Conservation (phyloP, 2,113 vertebrate species). For the Ctenodactylus gundi region DNA sequence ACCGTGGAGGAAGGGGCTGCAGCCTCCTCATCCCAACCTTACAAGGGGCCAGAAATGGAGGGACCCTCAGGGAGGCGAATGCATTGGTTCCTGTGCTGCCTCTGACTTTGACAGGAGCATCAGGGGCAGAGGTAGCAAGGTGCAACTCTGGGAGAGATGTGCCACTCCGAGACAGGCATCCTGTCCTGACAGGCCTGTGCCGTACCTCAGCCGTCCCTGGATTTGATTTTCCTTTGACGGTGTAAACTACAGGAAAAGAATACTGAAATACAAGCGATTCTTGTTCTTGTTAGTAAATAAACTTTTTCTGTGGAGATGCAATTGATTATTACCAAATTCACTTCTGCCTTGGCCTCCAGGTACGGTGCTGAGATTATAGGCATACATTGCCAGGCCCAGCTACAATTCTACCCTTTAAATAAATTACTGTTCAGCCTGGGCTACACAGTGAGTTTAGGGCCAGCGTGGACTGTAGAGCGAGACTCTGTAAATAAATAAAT, state of each 20-base stretch:
- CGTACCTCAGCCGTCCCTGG: not conserved
- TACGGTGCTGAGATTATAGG: too few relatives aligned
- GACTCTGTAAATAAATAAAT: too few relatives aligned
- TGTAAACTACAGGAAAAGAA: not conserved
- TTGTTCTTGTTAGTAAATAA: not conserved
- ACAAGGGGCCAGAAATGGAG: not conserved
- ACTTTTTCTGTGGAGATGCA: not conserved
- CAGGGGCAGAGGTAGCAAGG: too few relatives aligned
- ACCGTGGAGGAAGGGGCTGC: not conserved
- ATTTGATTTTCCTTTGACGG: not conserved
- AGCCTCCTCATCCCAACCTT: not conserved
- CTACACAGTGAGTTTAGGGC: too few relatives aligned
- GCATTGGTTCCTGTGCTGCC: not conserved
- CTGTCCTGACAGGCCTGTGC: not conserved
- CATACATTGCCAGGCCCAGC: too few relatives aligned
- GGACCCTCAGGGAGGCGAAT: not conserved
- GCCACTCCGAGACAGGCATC: not conserved
- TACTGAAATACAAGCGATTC: not conserved
- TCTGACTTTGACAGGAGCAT: not conserved
- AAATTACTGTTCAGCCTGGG: too few relatives aligned
- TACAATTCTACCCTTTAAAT: too few relatives aligned
- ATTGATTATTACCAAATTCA: not conserved
- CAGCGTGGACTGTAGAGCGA: too few relatives aligned
- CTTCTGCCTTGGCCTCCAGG: too few relatives aligned
- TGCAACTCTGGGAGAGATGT: not conserved